phyloP scores from a whole-genome alignment of 2,888 invertebrate genomes.

The Desoria tigrina region DNA sequence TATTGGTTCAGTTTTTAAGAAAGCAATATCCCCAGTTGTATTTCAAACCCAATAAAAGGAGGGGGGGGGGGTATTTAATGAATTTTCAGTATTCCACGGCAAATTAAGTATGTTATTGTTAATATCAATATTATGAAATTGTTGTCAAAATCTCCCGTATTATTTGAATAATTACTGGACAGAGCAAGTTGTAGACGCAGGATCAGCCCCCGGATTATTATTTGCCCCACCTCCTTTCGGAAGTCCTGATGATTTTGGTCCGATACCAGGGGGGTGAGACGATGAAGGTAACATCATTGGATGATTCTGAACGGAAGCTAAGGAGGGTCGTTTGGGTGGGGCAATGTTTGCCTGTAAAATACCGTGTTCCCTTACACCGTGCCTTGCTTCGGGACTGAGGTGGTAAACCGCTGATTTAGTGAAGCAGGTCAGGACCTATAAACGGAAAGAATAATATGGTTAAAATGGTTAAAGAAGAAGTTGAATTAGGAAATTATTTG shows the following conservation, averaged over 20 bases:
- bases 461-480: not conserved
- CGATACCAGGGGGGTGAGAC: no score
- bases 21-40: no score
- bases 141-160: no score
- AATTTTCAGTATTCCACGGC: no score
- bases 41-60: no score
- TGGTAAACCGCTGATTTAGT: slow-evolving; percentile 50
- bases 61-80: no score
- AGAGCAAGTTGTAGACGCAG: slow-evolving; percentile 43
- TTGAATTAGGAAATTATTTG: no score
- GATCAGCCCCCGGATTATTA: slow-evolving; percentile 16
- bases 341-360: slow-evolving; percentile 35
- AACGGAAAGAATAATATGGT: not conserved
- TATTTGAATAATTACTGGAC: slow-evolving; percentile 42
- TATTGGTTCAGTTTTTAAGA: no score
- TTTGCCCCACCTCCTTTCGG: not conserved
- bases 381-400: slow-evolving; percentile 48
- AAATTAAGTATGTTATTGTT: no score
- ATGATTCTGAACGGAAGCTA: slow-evolving; percentile 12
- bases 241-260: slow-evolving; percentile 6
- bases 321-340: slow-evolving; percentile 25
- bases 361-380: slow-evolving; percentile 40
- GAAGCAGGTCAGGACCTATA: slow-evolving; percentile 49
- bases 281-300: slow-evolving; percentile 26
- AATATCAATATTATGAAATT: no score